Evolutionary conservation across 2,888 invertebrate species (phyloP).

Genomic region (Noctuana brunneofusca): DNA sequence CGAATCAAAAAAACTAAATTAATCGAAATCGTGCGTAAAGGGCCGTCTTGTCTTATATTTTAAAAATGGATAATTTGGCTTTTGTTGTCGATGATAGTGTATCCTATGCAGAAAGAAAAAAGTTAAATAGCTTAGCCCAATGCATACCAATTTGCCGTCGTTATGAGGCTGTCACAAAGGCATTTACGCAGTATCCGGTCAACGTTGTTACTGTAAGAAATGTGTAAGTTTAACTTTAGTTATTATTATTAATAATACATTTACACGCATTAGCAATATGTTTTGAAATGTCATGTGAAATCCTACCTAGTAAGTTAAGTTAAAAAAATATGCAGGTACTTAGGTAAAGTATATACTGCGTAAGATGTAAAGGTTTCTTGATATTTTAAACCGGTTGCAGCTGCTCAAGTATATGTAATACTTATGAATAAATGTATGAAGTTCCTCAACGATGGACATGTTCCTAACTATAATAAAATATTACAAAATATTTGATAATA

Average conservation of each 20-base stretch:
- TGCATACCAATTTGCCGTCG: neutral
- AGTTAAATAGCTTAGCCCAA: neutral
- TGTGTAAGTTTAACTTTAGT: neutral
- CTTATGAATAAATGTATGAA: too few species aligned
- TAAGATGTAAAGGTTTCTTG: neutral
- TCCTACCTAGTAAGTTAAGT: too few species aligned
- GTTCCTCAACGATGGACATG: too few species aligned
- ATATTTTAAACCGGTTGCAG: neutral
- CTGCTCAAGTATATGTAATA: too few species aligned
- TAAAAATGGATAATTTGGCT: constrained; percentile 65
- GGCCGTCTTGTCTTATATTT: neutral
- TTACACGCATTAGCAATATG: too few species aligned
- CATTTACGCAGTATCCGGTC: neutral
- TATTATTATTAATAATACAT: too few species aligned
- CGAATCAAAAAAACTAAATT: neutral
- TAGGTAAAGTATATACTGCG: too few species aligned
- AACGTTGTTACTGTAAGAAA: neutral
- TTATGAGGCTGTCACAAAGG: neutral
- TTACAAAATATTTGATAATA: too few species aligned
- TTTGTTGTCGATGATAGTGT: constrained; percentile 56
- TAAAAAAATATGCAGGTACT: too few species aligned
- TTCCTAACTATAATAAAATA: too few species aligned
- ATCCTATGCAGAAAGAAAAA: neutral
- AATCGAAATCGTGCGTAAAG: neutral
- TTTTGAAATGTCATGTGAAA: too few species aligned